Percentiles rank a stretch among this genome's conserved stretches.
phyloP scores from a whole-genome alignment of 2,888 invertebrate genomes.

The Azorinus chamasolen region DNA sequence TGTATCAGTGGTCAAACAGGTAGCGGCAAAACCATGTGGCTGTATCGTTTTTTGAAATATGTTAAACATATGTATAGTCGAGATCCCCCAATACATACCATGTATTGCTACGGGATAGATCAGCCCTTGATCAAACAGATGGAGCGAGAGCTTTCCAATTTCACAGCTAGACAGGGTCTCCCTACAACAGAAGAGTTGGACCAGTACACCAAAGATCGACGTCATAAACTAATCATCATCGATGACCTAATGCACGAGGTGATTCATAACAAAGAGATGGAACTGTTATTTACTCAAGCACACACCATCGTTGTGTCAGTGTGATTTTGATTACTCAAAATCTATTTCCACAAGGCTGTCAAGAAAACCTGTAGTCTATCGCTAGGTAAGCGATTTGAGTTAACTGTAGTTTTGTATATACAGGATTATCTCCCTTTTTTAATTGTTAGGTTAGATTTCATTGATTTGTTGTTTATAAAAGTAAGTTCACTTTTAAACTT shows the following conservation, averaged over 20 bases:
- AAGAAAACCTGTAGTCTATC: too few species aligned
- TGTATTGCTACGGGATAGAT: conserved; percentile 42
- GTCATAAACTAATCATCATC: conserved; percentile 30
- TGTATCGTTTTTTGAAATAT: conserved; percentile 32
- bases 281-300: too few species aligned
- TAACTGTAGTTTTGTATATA: too few species aligned
- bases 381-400: too few species aligned
- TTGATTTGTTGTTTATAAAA: too few species aligned
- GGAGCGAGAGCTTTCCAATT: conserved; percentile 22
- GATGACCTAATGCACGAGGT: conserved; percentile 47
- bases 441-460: too few species aligned
- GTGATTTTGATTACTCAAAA: conserved; percentile 30
- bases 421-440: too few species aligned
- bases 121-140: conserved; percentile 33
- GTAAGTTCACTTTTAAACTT: too few species aligned
- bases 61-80: conserved; percentile 21
- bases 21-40: conserved; percentile 31
- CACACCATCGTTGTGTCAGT: conserved; percentile 13
- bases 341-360: conserved; percentile 14
- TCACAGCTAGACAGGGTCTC: conserved; percentile 19
- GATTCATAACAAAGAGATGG: conserved; percentile 32
- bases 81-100: conserved; percentile 19
- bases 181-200: conserved; percentile 26
- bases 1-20: conserved; percentile 41
- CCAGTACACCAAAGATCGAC: conserved; percentile 18